Percentiles rank a stretch among this genome's conserved stretches.
These are phyloP conservation scores for Nineta flava DNA, from an alignment of 2,888 invertebrate species.

Conservation along the genomic window DNA sequence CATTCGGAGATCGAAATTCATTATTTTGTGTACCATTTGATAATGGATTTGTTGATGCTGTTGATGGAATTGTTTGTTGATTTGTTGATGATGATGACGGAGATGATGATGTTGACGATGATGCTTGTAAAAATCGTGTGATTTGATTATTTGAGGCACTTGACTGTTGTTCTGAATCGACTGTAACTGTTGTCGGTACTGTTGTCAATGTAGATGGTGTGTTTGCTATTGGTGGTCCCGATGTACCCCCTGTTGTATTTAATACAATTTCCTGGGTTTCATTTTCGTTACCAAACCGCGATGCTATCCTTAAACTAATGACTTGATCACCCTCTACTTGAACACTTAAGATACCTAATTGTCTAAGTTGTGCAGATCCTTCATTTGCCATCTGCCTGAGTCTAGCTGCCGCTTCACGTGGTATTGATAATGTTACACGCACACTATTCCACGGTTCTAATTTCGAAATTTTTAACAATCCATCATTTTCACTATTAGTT, in stretches of 20 bases:
- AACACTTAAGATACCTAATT: slow-evolving; percentile 87
- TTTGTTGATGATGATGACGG: slow-evolving; percentile 12
- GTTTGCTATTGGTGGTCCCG: neutral
- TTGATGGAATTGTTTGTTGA: slow-evolving; percentile 11
- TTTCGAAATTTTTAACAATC: slow-evolving; percentile 48
- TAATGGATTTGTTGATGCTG: slow-evolving; percentile 16
- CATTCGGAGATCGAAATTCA: slow-evolving; percentile 54
- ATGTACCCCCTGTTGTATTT: slow-evolving; percentile 32
- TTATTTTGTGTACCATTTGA: neutral
- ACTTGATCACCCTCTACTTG: slow-evolving; percentile 84
- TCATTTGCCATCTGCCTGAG: slow-evolving; percentile 83
- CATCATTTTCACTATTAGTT: slow-evolving; percentile 12
- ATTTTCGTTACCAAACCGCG: slow-evolving; percentile 46
- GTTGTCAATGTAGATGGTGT: neutral
- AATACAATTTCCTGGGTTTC: slow-evolving; percentile 57
- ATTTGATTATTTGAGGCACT: slow-evolving; percentile 1
- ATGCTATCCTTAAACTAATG: slow-evolving; percentile 48
- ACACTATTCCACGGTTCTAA: slow-evolving; percentile 98
- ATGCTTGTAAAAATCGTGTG: slow-evolving; percentile 14
- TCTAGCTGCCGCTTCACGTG: slow-evolving; percentile 85
- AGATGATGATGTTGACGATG: slow-evolving; percentile 13
- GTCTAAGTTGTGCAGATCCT: slow-evolving; percentile 74
- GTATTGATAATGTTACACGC: slow-evolving; percentile 93
- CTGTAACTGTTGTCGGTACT: neutral
- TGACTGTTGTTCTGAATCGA: neutral